Evolutionary conservation across 2,797 vertebrate species (phyloP), one percentile per base, ranked within the genome.

Genomic region (Syncerus caffer): DNA sequence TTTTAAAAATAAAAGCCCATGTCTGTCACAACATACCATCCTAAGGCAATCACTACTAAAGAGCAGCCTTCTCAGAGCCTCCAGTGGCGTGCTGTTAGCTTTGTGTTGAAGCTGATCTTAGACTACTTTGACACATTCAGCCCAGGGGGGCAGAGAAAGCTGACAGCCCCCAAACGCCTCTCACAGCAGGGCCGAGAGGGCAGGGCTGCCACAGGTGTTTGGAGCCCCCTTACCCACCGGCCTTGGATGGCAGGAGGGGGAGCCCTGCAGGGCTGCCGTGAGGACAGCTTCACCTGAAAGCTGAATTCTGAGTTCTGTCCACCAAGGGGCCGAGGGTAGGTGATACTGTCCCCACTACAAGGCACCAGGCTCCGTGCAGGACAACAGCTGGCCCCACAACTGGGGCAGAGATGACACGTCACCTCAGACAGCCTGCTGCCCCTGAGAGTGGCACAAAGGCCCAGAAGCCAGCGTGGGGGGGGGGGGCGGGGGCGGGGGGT

Each of bases 181-280:
- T n/a, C 10, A 50, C 12, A 60, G 74, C 7, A 19, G 53, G 4
- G 5, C n/a, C 8, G 16, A 34, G 53, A 90, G 38, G 47, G 13
- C 78, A 25, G 53, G 60, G 42, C 34, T 31, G n/a, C 58, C 21
- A 4, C 7, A 25, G 42, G 34, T 27, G 31, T 19, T 27, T 0
- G 5, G 67, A 38, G 19, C 1, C 6, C 19, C 34, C 5, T 11
- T 21, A 71, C 5, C 34, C n/a, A 1, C 34, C 0, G 3, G 34
- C 64, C 64, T 38, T 38, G 67, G 31, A 29, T 31, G 57, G 29
- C 31, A 47, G 34, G 10, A n/a, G 42, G 34, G 38, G 50, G 55
- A 21, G 12, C 15, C 58, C 58, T 1, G 0, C 0, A 21, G 29
- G 51, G 58, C 5, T 57, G 12, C 6, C 0, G 2, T 15, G 42